Evolutionary conservation across 92 coral and sea anemone genomes (phyloP).

Genomic region (Diadumene lineata): DNA sequence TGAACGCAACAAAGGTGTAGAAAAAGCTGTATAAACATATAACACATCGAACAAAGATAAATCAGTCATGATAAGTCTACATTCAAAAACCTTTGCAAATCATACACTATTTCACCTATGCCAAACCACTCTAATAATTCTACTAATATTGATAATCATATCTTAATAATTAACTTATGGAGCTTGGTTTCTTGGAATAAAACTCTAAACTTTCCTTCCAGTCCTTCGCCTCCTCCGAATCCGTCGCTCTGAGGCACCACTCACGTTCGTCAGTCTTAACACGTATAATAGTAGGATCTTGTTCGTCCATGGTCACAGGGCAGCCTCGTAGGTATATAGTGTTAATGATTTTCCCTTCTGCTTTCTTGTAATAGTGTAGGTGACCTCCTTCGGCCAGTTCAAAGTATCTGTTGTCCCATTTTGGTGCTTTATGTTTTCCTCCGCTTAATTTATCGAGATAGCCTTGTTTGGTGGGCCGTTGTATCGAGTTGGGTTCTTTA

Average conservation of each 20-base stretch:
- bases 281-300: slow-evolving; percentile 61
- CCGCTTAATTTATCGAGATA: slow-evolving; percentile 88
- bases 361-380: slow-evolving; percentile 80
- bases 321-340: slow-evolving; percentile 90
- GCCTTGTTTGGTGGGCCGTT: slow-evolving; percentile 82
- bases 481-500: slow-evolving; percentile 18
- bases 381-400: slow-evolving; percentile 87
- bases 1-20: too few species aligned
- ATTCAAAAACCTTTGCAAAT: neutral
- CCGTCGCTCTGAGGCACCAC: slow-evolving; percentile 72
- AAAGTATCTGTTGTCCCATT: slow-evolving; percentile 95
- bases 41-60: too few species aligned
- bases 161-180: neutral
- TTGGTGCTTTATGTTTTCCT: slow-evolving; percentile 84
- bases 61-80: too few species aligned
- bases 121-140: neutral
- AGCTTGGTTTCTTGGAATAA: slow-evolving; percentile 55
- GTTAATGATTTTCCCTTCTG: slow-evolving; percentile 85
- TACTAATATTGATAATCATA: neutral
- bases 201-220: slow-evolving; percentile 75
- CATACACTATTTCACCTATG: neutral
- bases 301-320: slow-evolving; percentile 68
- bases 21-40: too few species aligned
- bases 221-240: slow-evolving; percentile 68
- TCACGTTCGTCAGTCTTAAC: slow-evolving; percentile 88